Evolutionary conservation across 2,888 invertebrate genomes (phyloP), one percentile per base, ranked within the genome.

Genomic region (Gari tellinella): DNA sequence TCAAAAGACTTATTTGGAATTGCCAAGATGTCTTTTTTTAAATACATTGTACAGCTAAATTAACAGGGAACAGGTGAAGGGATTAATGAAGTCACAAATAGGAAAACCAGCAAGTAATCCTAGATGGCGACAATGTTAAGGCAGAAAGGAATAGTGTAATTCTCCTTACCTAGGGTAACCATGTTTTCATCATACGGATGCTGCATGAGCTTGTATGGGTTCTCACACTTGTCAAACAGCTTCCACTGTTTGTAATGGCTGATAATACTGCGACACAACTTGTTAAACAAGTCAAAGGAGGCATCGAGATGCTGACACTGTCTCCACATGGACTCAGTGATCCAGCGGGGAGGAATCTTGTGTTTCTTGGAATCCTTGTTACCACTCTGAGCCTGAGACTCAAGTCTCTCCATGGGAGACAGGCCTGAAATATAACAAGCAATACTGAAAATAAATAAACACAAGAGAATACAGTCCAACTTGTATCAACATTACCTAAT

Each of bases 241-340:
- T 85, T 69, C 91, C 91, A 91, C 76, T 91, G 91, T 41, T 66
- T 51, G 3, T 72, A 69, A 66, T 84, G 80, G 49, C 84, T 85
- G 51, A 86, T 75, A 26, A 91, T 75, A 61, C 89, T 89, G 5
- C 85, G 81, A 65, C 90, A 89, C 25, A 91, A 83, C 10, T 81
- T 73, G 17, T 68, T 66, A 66, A 89, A 90, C 26, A 53, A 66
- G 8, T 82, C 76, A 23, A 90, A 64, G 0, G 81, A 84, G n/a
- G 85, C 84, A 61, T 90, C 90, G 55, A 91, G 75, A 63, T 88
- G 85, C 75, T 89, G 90, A 62, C 90, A 91, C 66, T 89, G 89
- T 23, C 72, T 67, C 90, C 91, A 91, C 73, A 79, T 84, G 15
- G 82, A 66, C 19, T 86, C 88, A 2, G 78, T 81, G 41, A 91